Conservation (phyloP, 2,888 invertebrate species). For the Macrophya annulata region DNA sequence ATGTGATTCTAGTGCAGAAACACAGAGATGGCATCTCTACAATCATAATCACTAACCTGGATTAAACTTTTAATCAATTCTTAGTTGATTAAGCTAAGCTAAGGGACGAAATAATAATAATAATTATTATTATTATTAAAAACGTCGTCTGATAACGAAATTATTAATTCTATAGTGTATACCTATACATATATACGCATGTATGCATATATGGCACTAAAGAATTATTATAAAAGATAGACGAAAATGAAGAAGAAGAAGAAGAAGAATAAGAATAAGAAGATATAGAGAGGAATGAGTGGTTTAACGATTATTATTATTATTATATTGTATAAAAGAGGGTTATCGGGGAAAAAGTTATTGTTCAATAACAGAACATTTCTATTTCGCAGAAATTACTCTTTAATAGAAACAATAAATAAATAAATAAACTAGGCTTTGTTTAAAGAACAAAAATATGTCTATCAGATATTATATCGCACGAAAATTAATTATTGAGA, state of each 20-base stretch:
- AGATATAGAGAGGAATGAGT: background rate
- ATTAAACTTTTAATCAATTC: slow-evolving; percentile 44
- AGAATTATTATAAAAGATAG: slow-evolving; percentile 33
- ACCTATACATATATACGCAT: background rate
- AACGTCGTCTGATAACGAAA: slow-evolving; percentile 27
- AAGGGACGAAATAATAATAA: background rate
- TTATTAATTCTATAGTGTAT: slow-evolving; percentile 21
- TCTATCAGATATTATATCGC: background rate
- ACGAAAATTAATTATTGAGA: background rate
- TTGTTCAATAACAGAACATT: background rate
- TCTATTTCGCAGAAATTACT: background rate
- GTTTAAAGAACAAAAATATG: background rate
- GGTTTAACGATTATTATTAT: slow-evolving; percentile 6
- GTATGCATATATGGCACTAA: slow-evolving; percentile 9
- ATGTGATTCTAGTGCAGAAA: slow-evolving; percentile 85
- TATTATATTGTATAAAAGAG: background rate
- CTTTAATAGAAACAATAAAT: background rate
- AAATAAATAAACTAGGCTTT: too few species aligned
- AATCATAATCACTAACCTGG: slow-evolving; percentile 74
- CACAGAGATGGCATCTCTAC: slow-evolving; percentile 85
- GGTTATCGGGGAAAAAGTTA: background rate
- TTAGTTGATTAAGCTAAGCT: slow-evolving; percentile 9
- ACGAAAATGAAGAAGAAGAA: background rate
- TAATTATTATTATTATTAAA: background rate
- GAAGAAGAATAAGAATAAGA: background rate